phyloP scores from a whole-genome alignment of 1,140 invertebrate species.

The Goniozus legneri region DNA sequence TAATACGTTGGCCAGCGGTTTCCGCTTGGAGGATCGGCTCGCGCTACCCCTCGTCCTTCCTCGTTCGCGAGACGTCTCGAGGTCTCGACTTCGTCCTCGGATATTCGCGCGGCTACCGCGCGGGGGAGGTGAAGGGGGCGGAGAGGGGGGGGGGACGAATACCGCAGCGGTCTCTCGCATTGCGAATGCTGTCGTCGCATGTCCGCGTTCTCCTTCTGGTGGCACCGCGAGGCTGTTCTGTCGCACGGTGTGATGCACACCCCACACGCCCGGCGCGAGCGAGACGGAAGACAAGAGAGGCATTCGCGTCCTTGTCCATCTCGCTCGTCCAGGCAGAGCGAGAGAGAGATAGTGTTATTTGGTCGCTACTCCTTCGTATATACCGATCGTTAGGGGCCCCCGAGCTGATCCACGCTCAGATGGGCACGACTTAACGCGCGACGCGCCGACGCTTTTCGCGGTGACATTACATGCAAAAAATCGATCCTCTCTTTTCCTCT shows the following conservation, averaged over 20 bases:
- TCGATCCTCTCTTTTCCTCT: too few species aligned
- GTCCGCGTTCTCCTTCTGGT: slow-evolving; percentile 52
- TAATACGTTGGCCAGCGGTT: slow-evolving; percentile 21
- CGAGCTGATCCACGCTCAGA: too few species aligned
- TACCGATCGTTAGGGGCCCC: neutral
- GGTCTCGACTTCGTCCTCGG: slow-evolving; percentile 19
- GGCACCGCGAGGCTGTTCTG: slow-evolving; percentile 57
- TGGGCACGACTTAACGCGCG: too few species aligned
- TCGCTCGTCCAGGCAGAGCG: slow-evolving; percentile 49
- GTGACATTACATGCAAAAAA: too few species aligned
- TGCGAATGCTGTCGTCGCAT: slow-evolving; percentile 50
- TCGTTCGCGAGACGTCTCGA: slow-evolving; percentile 3
- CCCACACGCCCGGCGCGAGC: too few species aligned
- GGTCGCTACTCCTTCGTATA: neutral
- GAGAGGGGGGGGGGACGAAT: too few species aligned
- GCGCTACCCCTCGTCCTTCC: neutral
- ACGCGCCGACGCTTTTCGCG: too few species aligned
- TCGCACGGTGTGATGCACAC: slow-evolving; percentile 57
- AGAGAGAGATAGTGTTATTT: slow-evolving; percentile 7
- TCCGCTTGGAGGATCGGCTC: too few species aligned
- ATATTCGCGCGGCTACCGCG: too few species aligned
- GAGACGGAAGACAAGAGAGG: too few species aligned
- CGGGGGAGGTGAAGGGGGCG: too few species aligned
- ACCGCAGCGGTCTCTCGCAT: slow-evolving; percentile 39
- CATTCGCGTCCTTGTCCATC: slow-evolving; percentile 62